These are phyloP conservation scores for Volucella zonaria DNA, from an alignment of 2,888 invertebrate genomes.

Conservation along the genomic window DNA sequence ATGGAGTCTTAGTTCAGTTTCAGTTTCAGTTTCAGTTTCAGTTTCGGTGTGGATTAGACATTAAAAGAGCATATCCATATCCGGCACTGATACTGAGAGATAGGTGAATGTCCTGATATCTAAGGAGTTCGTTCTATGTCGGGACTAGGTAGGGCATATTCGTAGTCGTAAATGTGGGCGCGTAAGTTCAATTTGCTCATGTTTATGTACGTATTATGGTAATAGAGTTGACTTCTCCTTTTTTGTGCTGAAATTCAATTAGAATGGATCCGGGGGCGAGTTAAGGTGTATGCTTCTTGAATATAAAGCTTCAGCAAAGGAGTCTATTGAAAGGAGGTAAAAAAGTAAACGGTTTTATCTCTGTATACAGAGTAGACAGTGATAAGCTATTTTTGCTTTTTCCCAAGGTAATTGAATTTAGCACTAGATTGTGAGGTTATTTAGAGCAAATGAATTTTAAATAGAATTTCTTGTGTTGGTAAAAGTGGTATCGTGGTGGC, in stretches of 20 bases:
- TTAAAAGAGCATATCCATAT: constrained; percentile 37
- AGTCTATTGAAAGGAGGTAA: too few species aligned
- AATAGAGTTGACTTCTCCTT: constrained; percentile 31
- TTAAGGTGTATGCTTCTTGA: too few species aligned
- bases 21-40: background rate
- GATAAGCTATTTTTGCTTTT: background rate
- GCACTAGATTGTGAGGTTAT: too few species aligned
- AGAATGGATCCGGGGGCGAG: background rate
- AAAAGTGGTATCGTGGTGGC: too few species aligned
- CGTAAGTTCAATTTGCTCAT: constrained; percentile 29
- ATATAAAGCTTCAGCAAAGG: too few species aligned
- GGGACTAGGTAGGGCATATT: background rate
- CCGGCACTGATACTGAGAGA: background rate
- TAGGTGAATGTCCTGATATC: background rate
- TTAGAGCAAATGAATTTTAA: too few species aligned
- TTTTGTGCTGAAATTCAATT: constrained; percentile 21
- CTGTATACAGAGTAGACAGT: too few species aligned
- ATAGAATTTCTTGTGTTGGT: too few species aligned
- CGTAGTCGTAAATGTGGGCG: constrained; percentile 1
- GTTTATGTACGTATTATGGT: constrained; percentile 49
- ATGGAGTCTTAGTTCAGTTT: background rate
- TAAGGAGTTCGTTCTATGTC: constrained; percentile 28
- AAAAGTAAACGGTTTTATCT: too few species aligned
- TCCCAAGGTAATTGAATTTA: background rate
- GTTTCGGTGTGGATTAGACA: constrained; percentile 19